Conservation (phyloP, 1,140 invertebrate genomes). For the Neodiprion pinetum region DNA sequence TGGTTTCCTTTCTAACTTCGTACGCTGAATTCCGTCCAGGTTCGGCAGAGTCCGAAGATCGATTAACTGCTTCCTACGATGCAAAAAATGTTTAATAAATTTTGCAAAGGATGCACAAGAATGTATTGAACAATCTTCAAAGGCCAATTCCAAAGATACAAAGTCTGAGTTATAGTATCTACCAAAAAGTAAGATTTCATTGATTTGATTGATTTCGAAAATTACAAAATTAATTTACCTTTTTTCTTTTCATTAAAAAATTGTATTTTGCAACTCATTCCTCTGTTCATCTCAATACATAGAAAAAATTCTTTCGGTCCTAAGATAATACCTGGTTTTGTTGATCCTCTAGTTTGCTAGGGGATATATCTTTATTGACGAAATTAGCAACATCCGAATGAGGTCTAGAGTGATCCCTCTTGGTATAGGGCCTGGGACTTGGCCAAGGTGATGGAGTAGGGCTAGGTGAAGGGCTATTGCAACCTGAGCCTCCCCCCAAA, state of each 20-base stretch:
- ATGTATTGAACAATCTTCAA: not conserved
- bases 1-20: constrained; percentile 48
- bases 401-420: constrained; percentile 47
- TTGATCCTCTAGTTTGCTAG: constrained; percentile 44
- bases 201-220: constrained; percentile 27
- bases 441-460: constrained; percentile 60
- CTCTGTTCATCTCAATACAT: constrained; percentile 11
- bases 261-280: constrained; percentile 4
- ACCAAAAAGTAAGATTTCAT: constrained; percentile 18
- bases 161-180: constrained; percentile 2
- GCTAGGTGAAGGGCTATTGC: constrained; percentile 60
- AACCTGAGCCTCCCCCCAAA: constrained; percentile 60
- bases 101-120: not conserved
- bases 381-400: constrained; percentile 32
- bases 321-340: constrained; percentile 38
- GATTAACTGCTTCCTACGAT: constrained; percentile 41
- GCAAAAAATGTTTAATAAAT: too few relatives aligned
- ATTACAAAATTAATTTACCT: constrained; percentile 20
- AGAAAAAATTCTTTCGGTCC: constrained; percentile 4
- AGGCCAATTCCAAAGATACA: not conserved
- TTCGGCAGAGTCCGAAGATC: constrained; percentile 48
- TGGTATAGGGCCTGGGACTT: constrained; percentile 61
- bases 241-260: not conserved
- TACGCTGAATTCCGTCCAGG: constrained; percentile 41
- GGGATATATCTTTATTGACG: constrained; percentile 25